Percentiles rank a stretch among this genome's conserved stretches.
Conservation (phyloP, 2,888 invertebrate species). For the Halictus quadricinctus region DNA sequence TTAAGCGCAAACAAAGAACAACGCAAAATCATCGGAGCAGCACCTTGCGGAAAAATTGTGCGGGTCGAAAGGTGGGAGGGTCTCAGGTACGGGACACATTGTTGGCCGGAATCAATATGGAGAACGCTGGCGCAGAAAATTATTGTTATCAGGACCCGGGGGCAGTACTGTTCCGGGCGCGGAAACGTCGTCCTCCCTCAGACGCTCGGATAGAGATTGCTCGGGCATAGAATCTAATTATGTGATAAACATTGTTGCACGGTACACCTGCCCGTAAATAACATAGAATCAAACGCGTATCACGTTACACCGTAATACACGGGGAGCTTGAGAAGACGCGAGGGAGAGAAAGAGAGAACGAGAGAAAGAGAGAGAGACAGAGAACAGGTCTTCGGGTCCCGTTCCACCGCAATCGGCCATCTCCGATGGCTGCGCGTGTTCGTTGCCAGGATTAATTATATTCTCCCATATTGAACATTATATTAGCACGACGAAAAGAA, state of each 20-base stretch:
- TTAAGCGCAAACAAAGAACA: not conserved
- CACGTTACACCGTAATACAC: slow-evolving; percentile 70
- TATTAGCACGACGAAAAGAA: slow-evolving; percentile 41
- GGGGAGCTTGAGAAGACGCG: slow-evolving; percentile 24
- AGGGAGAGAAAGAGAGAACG: slow-evolving; percentile 16
- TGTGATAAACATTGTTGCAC: slow-evolving; percentile 70
- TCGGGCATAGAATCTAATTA: slow-evolving; percentile 69
- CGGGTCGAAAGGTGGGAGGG: not conserved
- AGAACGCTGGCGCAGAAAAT: slow-evolving; percentile 54
- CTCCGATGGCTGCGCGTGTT: slow-evolving; percentile 51
- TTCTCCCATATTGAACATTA: slow-evolving; percentile 39
- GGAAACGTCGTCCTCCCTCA: slow-evolving; percentile 48
- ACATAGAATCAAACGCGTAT: slow-evolving; percentile 73
- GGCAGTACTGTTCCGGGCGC: slow-evolving; percentile 27
- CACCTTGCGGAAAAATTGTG: not conserved
- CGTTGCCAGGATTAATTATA: slow-evolving; percentile 58
- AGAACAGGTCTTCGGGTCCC: slow-evolving; percentile 54
- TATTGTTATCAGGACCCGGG: slow-evolving; percentile 56
- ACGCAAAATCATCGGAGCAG: not conserved
- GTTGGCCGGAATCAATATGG: slow-evolving; percentile 64
- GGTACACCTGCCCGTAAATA: slow-evolving; percentile 71
- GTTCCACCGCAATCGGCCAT: slow-evolving; percentile 48
- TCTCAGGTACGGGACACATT: slow-evolving; percentile 15
- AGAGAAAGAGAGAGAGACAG: not conserved
- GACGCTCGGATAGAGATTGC: slow-evolving; percentile 63